phyloP scores from a whole-genome alignment of 2,113 vertebrate genomes.

The Labrus mixtus region DNA sequence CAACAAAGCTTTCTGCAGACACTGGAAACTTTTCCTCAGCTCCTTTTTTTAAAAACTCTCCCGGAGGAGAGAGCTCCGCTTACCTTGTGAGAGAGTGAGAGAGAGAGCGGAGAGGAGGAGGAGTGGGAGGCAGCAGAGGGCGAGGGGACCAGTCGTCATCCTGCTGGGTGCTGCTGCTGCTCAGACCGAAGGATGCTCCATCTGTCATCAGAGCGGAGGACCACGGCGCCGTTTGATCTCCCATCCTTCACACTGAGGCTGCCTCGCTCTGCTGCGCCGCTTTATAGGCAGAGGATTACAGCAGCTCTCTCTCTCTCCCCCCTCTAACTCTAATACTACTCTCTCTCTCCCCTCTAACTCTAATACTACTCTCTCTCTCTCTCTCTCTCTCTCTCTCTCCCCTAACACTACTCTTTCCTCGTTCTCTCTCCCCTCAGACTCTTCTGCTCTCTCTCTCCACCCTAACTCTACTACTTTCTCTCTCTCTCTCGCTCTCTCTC shows the following conservation, averaged over 20 bases:
- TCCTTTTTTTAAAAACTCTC: no score
- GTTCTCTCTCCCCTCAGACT: not conserved
- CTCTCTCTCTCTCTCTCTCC: not conserved
- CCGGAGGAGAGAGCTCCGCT: constrained; percentile 35
- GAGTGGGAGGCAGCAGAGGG: constrained; percentile 66
- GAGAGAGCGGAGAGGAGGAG: constrained; percentile 65
- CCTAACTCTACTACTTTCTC: no score
- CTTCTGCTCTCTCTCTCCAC: no score
- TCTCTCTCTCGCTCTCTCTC: no score
- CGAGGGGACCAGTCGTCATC: constrained; percentile 73
- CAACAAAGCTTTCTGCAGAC: not conserved
- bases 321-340: not conserved
- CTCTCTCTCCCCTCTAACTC: not conserved
- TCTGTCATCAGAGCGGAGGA: constrained; percentile 55
- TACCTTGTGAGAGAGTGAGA: constrained; percentile 66
- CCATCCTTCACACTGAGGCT: constrained; percentile 45
- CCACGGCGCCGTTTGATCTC: constrained; percentile 28
- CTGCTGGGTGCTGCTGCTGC: constrained; percentile 65
- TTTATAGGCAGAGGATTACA: constrained; percentile 58
- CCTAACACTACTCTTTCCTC: not conserved
- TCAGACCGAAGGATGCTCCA: constrained; percentile 57
- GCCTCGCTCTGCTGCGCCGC: not conserved
- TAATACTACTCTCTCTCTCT: not conserved
- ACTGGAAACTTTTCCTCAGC: not conserved
- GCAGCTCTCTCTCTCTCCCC: constrained; percentile 10